Evolutionary conservation across 2,113 vertebrate species (phyloP), one percentile per base, ranked within the genome.

Genomic region (Amia ocellicauda): DNA sequence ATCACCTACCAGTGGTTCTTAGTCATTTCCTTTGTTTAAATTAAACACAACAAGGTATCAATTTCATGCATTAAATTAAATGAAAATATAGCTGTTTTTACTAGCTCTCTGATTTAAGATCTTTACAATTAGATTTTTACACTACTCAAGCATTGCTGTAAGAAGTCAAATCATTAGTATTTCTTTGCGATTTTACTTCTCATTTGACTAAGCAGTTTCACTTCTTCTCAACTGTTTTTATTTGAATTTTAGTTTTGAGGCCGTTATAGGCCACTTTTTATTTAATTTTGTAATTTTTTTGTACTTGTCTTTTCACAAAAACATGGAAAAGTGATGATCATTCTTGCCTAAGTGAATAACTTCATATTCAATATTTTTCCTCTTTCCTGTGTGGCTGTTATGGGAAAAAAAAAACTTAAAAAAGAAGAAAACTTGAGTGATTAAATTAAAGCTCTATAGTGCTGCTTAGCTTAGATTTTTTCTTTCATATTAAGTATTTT

Each of bases 11-110:
- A 23, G 53, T 4, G n/a, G 31, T 31, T 22, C 49, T 8, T 19
- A 24, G 23, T 68, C 66, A 47, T 27, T 68, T 62, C 58, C 66
- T 62, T 51, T 47, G 24, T 55, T 28, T 59, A 43, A 66, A 52
- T 59, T 16, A 16, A 8, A 20, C 31, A 7, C 31, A 36, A 36
- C 5, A 7, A 11, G 11, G 31, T 36, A 11, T 36, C 11, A 36
- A 36, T 11, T 36, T 5, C 31, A n/a, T 36, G 31, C 11, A 11
- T 36, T 36, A 5, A 36, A 36, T 11, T n/a, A 36, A 36, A 36
- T 7, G 31, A 36, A 36, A 36, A n/a, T 54, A 29, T 26, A 58
- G 63, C 40, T 5, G 3, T 28, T 28, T 28, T 50, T 67, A 59
- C 57, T 31, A n/a, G n/a, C n/a, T n/a, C 23, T 26, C 4, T 42